These are phyloP conservation scores for Coryphaenoides rupestris DNA, from an alignment of 2,113 vertebrate species.

Conservation along the genomic window DNA sequence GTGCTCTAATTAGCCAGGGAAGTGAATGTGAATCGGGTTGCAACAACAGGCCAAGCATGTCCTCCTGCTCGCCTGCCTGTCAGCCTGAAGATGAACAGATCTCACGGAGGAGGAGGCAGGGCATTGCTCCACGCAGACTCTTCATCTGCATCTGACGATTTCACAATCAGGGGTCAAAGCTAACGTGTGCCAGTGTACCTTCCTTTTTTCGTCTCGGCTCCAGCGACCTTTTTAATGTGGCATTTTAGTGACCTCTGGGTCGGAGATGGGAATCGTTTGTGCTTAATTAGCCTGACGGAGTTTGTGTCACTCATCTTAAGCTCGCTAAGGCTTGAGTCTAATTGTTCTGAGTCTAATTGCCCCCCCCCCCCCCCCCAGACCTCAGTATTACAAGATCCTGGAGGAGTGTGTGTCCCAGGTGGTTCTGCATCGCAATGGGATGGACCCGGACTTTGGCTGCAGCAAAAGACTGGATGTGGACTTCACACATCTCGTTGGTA, in stretches of 20 bases:
- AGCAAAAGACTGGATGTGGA: slow-evolving; percentile 88
- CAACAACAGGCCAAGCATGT: slow-evolving; percentile 46
- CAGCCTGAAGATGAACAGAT: slow-evolving; percentile 71
- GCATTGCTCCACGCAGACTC: slow-evolving; percentile 29
- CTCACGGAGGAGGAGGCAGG: too few relatives aligned
- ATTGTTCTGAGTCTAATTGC: slow-evolving; percentile 49
- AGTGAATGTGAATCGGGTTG: slow-evolving; percentile 74
- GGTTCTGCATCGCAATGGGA: slow-evolving; percentile 89
- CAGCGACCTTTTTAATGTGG: slow-evolving; percentile 45
- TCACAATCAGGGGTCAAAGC: slow-evolving; percentile 55
- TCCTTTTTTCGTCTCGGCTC: slow-evolving; percentile 42
- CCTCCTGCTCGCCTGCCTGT: slow-evolving; percentile 42
- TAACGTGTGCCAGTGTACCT: slow-evolving; percentile 57
- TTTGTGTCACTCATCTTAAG: slow-evolving; percentile 61
- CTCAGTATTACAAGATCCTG: slow-evolving; percentile 97
- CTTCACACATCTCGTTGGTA: slow-evolving; percentile 90
- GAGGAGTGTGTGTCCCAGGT: slow-evolving; percentile 94
- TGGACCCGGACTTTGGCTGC: slow-evolving; percentile 93
- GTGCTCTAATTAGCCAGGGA: slow-evolving; percentile 70
- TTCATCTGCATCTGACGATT: slow-evolving; percentile 68
- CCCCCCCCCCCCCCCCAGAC: slow-evolving; percentile 68
- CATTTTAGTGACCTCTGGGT: slow-evolving; percentile 67
- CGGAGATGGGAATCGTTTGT: slow-evolving; percentile 58
- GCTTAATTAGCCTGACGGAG: slow-evolving; percentile 58
- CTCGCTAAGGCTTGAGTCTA: slow-evolving; percentile 37